Conservation (phyloP, 1,140 invertebrate genomes). For the Metopolophium dirhodum region DNA sequence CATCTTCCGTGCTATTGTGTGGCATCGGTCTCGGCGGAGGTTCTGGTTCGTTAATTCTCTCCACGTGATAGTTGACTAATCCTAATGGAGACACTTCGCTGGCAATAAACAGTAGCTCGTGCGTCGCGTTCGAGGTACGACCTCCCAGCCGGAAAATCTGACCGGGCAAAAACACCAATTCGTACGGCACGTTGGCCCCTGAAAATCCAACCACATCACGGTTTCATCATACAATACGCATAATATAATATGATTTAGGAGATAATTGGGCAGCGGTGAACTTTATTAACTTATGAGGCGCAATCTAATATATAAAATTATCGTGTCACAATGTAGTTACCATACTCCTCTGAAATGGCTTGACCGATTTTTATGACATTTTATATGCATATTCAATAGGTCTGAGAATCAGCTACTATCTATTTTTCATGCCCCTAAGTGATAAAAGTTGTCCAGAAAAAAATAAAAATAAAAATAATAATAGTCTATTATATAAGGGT, state of each 20-base stretch:
- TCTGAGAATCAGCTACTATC: too few species aligned
- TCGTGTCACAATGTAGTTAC: too few species aligned
- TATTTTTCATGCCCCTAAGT: too few species aligned
- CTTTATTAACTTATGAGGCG: too few species aligned
- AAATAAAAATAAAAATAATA: too few species aligned
- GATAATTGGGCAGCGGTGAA: neutral
- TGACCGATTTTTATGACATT: too few species aligned
- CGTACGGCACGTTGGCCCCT: constrained; percentile 61
- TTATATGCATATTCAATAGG: too few species aligned
- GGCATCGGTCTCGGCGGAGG: neutral
- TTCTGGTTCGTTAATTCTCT: constrained; percentile 50
- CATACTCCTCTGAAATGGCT: too few species aligned
- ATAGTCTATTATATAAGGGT: too few species aligned
- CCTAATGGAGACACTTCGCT: constrained; percentile 64
- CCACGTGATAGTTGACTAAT: constrained; percentile 62
- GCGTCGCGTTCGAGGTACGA: constrained; percentile 61
- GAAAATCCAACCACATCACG: constrained; percentile 21
- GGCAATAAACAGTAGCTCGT: constrained; percentile 65
- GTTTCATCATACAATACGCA: neutral
- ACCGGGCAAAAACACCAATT: constrained; percentile 63
- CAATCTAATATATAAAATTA: too few species aligned
- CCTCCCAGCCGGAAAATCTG: constrained; percentile 63
- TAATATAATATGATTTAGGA: neutral
- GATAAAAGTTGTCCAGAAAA: too few species aligned
- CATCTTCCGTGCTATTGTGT: constrained; percentile 37